A percentile compares a stretch with the other conserved stretches of the same genome.
These are phyloP conservation scores for Bubo scandiacus DNA, from an alignment of 2,113 vertebrate genomes.

Conservation along the genomic window DNA sequence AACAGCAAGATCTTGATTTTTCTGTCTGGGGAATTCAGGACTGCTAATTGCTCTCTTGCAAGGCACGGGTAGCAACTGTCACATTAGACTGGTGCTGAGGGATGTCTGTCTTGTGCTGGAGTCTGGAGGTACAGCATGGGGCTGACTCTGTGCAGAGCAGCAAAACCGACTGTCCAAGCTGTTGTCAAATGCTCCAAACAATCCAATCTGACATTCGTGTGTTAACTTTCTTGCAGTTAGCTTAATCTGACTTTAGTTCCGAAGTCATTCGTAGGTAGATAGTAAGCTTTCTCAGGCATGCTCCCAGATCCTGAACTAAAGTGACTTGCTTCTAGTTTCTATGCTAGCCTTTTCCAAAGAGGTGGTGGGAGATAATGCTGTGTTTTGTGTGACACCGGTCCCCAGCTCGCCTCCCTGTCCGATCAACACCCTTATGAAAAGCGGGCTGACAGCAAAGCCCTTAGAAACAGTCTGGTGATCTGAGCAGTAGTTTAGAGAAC, in stretches of 20 bases:
- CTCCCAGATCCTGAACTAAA: not conserved
- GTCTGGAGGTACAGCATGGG: not conserved
- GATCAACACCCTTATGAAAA: not conserved
- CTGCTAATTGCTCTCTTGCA: not conserved
- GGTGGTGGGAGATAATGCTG: not conserved
- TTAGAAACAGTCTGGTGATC: not conserved
- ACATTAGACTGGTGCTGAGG: not conserved
- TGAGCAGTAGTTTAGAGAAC: not conserved
- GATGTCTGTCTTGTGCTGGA: not conserved
- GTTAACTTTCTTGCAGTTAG: not conserved
- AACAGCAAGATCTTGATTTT: not conserved
- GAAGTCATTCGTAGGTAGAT: not conserved
- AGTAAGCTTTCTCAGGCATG: not conserved
- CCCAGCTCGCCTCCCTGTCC: not conserved
- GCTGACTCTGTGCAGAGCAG: not conserved
- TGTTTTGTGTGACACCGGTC: fast-evolving
- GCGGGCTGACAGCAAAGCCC: not conserved
- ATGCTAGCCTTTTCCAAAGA: not conserved
- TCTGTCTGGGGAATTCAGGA: not conserved
- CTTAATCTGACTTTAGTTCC: not conserved
- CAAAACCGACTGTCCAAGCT: fast-evolving
- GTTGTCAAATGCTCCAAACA: not conserved
- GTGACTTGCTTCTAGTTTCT: not conserved
- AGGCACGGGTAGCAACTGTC: not conserved
- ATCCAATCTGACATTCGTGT: not conserved